These are phyloP conservation scores for Liasis olivaceus DNA, from an alignment of 2,797 vertebrate genomes.

Conservation along the genomic window DNA sequence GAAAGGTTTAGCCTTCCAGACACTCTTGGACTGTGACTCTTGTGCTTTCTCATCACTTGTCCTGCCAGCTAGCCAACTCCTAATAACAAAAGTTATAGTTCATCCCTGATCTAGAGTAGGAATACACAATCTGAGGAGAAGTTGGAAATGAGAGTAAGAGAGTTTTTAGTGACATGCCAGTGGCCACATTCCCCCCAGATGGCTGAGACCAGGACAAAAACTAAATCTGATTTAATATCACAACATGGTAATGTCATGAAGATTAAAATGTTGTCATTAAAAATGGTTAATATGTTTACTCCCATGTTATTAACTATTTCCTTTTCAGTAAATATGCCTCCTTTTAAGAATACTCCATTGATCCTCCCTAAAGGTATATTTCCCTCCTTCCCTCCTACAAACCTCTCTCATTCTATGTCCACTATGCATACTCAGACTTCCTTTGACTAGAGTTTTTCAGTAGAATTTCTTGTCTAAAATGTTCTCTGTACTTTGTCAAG, in stretches of 20 bases:
- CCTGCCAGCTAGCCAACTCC: background rate
- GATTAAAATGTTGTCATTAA: background rate
- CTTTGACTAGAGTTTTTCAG: background rate
- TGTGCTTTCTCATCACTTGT: background rate
- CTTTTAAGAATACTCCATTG: background rate
- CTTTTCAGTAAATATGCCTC: background rate
- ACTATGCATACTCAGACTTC: background rate
- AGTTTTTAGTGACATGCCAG: background rate
- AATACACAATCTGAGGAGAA: background rate
- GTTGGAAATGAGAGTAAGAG: background rate
- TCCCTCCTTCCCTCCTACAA: background rate
- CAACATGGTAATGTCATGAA: background rate
- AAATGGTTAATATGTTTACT: background rate
- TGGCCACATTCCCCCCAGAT: background rate
- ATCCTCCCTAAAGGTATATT: background rate
- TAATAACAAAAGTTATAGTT: background rate
- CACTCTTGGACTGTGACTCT: background rate
- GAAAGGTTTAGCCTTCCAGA: background rate
- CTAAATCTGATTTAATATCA: background rate
- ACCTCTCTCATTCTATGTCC: background rate
- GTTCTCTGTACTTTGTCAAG: background rate
- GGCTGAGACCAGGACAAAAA: background rate
- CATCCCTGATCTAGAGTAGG: background rate
- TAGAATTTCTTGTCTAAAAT: background rate
- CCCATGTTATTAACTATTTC: background rate